Conservation (phyloP, 2,797 vertebrate genomes). For the Sebastes cheni region DNA sequence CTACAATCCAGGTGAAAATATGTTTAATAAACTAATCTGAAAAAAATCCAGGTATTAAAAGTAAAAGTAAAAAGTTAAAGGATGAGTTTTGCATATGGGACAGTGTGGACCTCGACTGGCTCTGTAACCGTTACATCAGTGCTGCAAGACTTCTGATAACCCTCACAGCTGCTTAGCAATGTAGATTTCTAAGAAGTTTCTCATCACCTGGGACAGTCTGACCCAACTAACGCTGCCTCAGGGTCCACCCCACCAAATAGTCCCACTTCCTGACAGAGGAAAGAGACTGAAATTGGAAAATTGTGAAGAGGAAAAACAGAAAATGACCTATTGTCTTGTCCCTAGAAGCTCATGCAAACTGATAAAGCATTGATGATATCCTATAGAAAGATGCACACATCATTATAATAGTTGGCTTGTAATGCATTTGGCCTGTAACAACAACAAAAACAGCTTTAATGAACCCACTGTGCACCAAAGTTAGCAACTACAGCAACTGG, state of each 20-base stretch:
- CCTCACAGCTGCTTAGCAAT: constrained; percentile 38
- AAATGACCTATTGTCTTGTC: neutral
- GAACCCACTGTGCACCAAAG: neutral
- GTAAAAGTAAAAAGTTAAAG: neutral
- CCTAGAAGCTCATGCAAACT: neutral
- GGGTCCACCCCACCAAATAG: neutral
- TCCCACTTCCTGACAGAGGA: neutral
- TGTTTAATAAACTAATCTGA: neutral
- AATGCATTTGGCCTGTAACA: neutral
- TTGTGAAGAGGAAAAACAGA: neutral
- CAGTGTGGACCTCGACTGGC: neutral
- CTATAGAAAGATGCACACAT: too few relatives aligned
- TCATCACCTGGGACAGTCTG: constrained; percentile 49
- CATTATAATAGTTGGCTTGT: neutral
- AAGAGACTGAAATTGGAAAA: neutral
- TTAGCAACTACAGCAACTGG: neutral
- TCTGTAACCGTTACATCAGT: constrained; percentile 68
- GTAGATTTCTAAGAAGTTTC: constrained; percentile 41
- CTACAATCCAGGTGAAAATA: neutral
- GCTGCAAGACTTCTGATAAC: constrained; percentile 46
- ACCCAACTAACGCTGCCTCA: constrained; percentile 1
- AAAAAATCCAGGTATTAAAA: neutral
- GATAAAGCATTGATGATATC: neutral
- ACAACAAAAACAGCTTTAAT: neutral
- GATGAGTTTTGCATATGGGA: constrained; percentile 7